These are phyloP conservation scores for Thereva unica DNA, from an alignment of 2,888 invertebrate species.

Conservation along the genomic window DNA sequence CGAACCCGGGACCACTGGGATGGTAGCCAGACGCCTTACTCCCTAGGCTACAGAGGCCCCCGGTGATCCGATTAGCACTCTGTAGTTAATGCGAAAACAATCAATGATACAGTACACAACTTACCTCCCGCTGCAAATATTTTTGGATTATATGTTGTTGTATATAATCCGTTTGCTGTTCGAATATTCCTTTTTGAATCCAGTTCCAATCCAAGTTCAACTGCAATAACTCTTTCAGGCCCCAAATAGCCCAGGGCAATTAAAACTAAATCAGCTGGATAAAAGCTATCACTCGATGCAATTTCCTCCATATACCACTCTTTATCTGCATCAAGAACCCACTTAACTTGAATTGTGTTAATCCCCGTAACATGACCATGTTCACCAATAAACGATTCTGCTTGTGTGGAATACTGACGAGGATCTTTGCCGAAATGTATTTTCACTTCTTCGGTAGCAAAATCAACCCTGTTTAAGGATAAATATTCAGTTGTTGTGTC, in stretches of 20 bases:
- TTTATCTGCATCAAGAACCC: conserved; percentile 89
- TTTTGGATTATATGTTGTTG: conserved; percentile 72
- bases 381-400: conserved; percentile 93
- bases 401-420: conserved; percentile 88
- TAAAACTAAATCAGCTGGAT: conserved; percentile 86
- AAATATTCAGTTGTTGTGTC: background rate
- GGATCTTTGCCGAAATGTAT: conserved; percentile 92
- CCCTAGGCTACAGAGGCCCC: no score
- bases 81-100: no score
- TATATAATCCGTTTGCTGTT: conserved; percentile 76
- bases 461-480: conserved; percentile 76
- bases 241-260: conserved; percentile 99
- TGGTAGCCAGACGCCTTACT: no score
- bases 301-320: conserved; percentile 93
- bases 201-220: conserved; percentile 77
- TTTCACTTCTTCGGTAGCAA: conserved; percentile 96
- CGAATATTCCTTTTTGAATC: conserved; percentile 93
- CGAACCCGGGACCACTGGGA: no score
- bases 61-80: no score
- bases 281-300: conserved; percentile 76
- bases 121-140: conserved; percentile 96
- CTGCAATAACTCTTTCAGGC: conserved; percentile 87
- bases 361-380: conserved; percentile 89
- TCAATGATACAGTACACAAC: no score
- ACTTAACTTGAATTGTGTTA: conserved; percentile 86